Base-by-base conservation (phyloP, 2,113 vertebrate genomes). In the Trematocara unimaculatum region DNA sequence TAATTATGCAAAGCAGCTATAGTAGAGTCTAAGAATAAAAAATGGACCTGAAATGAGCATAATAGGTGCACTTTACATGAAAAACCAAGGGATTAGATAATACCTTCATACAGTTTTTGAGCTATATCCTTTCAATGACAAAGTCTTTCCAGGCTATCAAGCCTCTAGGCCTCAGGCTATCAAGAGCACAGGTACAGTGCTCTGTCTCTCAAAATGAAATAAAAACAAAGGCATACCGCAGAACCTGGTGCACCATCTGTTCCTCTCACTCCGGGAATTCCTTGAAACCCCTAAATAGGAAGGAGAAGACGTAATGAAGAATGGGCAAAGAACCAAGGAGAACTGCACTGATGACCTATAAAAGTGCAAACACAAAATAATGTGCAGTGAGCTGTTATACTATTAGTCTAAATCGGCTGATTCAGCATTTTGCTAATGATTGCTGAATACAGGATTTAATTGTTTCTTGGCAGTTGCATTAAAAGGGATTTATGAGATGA, bases 211-310 rank as follows among this genome's bases (percentile, higher is more conserved):
- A 56, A 54, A 77, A 29, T 35, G 13, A 49, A 80, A 18, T 11
- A 4, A 67, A 12, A 81, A 47, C 4, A 15, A 82, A 81, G 62
- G 29, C 97, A 84, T 96, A 98, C 98, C 79, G 15, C 81, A 2
- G 95, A 89, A 90, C 98, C 98, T 72, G 96, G 87, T 15, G 91
- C 80, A 54, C 98, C 97, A 0, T 94, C 15, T 0, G 92, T 85
- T 72, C 97, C 97, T 11, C 55, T 90, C n/a, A 92, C 89, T 11
- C 97, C 97, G 14, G 89, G 81, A 55, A 95, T 86, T 31, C 97
- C 97, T 1, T 87, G 83, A 84, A 95, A 94, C 47, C 98, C 98
- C 98, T 98, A 35, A 7, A 92, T 86, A 81, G 64, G 18, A 15
- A 54, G 47, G 10, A 80, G 29, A 9, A 53, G 1, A 49, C 38